phyloP scores from a whole-genome alignment of 1,140 invertebrate species.

The Meloidogyne chitwoodi region DNA sequence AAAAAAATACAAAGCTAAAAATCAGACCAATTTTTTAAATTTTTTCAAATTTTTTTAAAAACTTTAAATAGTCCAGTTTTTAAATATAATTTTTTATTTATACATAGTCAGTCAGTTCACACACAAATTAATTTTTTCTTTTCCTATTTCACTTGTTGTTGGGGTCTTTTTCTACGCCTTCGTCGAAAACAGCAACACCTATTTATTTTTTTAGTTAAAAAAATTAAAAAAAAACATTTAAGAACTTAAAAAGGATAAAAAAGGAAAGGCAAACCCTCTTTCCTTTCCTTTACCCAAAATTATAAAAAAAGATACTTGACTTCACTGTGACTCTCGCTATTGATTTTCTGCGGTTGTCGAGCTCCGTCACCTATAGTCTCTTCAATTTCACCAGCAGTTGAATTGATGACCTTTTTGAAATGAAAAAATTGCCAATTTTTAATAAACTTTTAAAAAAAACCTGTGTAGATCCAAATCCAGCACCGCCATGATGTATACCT shows the following conservation, averaged over 20 bases:
- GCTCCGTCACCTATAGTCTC: constrained; percentile 30
- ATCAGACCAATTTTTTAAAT: not conserved
- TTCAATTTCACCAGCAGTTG: constrained; percentile 52
- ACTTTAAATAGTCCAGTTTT: too few species aligned
- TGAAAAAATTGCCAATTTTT: not conserved
- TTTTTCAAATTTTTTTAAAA: too few species aligned
- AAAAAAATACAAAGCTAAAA: not conserved
- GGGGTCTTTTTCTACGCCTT: constrained; percentile 49
- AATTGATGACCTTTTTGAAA: constrained; percentile 52
- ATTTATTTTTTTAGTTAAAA: not conserved
- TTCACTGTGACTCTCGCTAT: constrained; percentile 48
- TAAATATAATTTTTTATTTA: too few species aligned
- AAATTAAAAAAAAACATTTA: not conserved
- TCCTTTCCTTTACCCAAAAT: too few species aligned
- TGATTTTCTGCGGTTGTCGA: constrained; percentile 16
- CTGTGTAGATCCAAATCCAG: constrained; percentile 52
- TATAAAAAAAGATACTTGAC: constrained; percentile 43
- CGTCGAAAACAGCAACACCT: constrained; percentile 58
- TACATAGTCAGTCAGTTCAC: too few species aligned
- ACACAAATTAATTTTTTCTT: too few species aligned
- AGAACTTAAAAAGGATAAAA: not conserved
- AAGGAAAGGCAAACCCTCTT: too few species aligned
- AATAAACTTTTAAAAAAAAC: constrained; percentile 12
- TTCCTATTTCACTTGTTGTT: constrained; percentile 35
- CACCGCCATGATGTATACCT: constrained; percentile 27